These are phyloP conservation scores for Actias luna DNA, from an alignment of 2,888 invertebrate genomes.

Conservation along the genomic window DNA sequence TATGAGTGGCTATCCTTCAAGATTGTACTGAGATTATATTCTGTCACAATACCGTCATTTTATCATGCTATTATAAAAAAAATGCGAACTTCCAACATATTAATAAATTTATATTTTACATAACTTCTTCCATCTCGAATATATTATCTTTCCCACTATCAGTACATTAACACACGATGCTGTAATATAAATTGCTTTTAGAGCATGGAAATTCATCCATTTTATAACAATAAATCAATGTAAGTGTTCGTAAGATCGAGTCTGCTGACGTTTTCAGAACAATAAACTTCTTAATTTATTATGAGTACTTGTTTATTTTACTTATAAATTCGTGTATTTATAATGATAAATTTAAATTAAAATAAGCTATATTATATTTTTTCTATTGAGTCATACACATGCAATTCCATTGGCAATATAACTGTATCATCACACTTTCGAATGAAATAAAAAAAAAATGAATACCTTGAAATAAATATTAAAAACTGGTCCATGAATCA, in stretches of 20 bases:
- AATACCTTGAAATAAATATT: too few species aligned
- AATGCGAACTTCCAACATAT: too few species aligned
- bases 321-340: background rate
- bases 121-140: too few species aligned
- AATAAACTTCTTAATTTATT: conserved; percentile 6
- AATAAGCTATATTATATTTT: background rate
- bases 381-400: too few species aligned
- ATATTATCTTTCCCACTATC: too few species aligned
- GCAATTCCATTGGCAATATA: background rate
- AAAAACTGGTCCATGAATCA: too few species aligned
- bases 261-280: conserved; percentile 12
- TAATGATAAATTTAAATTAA: background rate
- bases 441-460: background rate
- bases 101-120: too few species aligned
- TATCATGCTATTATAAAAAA: too few species aligned
- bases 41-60: too few species aligned
- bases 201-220: background rate
- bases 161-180: too few species aligned
- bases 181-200: background rate
- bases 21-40: too few species aligned
- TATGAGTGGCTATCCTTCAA: too few species aligned
- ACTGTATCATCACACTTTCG: background rate
- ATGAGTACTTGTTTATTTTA: background rate
- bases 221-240: background rate
- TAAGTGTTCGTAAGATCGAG: background rate